Conservation (phyloP, 2,113 vertebrate species). For the Aythya baeri region DNA sequence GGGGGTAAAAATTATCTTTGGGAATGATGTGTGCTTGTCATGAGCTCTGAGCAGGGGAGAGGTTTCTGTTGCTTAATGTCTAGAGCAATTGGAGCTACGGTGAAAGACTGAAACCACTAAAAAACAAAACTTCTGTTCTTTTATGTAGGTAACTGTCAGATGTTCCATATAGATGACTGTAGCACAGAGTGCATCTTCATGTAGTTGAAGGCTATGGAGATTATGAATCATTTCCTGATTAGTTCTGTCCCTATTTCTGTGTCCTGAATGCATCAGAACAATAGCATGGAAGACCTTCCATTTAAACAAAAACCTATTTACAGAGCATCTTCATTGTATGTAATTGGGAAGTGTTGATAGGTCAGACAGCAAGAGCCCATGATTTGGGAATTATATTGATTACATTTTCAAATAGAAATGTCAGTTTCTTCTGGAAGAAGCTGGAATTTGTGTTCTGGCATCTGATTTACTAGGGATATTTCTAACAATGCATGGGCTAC, state of each 20-base stretch:
- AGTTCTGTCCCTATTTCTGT: neutral
- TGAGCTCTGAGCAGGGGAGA: neutral
- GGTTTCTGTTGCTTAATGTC: neutral
- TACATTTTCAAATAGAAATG: neutral
- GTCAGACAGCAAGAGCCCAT: neutral
- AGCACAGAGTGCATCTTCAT: neutral
- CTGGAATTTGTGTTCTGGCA: neutral
- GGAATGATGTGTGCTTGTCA: neutral
- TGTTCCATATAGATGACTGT: neutral
- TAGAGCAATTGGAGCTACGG: neutral
- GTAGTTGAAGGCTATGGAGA: neutral
- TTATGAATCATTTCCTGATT: constrained; percentile 11
- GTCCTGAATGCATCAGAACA: neutral
- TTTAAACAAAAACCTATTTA: constrained; percentile 23
- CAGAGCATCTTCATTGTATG: neutral
- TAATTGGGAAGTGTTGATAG: constrained; percentile 34
- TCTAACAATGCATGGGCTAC: neutral
- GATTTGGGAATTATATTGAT: constrained; percentile 11
- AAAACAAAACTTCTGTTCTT: neutral
- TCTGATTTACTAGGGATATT: neutral
- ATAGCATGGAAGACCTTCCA: neutral
- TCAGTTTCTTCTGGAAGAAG: neutral
- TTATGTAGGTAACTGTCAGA: neutral
- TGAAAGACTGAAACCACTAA: neutral
- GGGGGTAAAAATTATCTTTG: neutral